phyloP scores from a whole-genome alignment of 2,888 invertebrate genomes.

The Erebia palarica region DNA sequence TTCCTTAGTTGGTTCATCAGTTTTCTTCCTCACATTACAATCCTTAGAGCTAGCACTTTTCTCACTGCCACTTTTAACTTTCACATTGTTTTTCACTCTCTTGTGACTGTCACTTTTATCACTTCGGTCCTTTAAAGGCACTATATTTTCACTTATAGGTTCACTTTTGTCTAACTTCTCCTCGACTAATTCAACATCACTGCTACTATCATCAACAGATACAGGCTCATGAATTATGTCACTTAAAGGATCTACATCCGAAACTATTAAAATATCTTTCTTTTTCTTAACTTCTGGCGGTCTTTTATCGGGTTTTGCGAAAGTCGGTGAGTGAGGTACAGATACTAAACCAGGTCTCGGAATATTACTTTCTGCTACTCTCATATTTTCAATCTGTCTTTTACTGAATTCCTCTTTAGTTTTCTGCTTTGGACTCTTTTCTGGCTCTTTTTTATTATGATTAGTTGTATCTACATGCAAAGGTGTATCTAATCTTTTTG shows the following conservation, averaged over 20 bases:
- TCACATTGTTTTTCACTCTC: slow-evolving; percentile 43
- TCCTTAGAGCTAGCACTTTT: slow-evolving; percentile 49
- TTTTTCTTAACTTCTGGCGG: slow-evolving; percentile 72
- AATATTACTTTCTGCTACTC: slow-evolving; percentile 67
- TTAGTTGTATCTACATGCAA: slow-evolving; percentile 56
- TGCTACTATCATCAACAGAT: slow-evolving; percentile 74
- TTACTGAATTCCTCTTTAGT: slow-evolving; percentile 60
- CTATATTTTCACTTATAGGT: slow-evolving; percentile 61
- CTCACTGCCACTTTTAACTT: slow-evolving; percentile 53
- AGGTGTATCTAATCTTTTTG: too few relatives aligned
- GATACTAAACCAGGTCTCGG: slow-evolving; percentile 68
- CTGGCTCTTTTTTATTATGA: slow-evolving; percentile 57
- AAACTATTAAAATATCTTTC: slow-evolving; percentile 68
- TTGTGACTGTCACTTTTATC: slow-evolving; percentile 46
- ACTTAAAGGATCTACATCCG: slow-evolving; percentile 67
- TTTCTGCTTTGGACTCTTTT: slow-evolving; percentile 55
- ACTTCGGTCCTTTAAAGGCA: slow-evolving; percentile 67
- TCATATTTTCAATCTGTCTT: slow-evolving; percentile 67
- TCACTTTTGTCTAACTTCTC: slow-evolving; percentile 61
- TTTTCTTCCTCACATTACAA: slow-evolving; percentile 43
- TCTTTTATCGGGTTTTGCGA: slow-evolving; percentile 72
- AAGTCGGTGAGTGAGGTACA: slow-evolving; percentile 71
- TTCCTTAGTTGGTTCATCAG: slow-evolving; percentile 60
- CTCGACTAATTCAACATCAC: slow-evolving; percentile 76
- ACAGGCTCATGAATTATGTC: slow-evolving; percentile 61